These are phyloP conservation scores for Prorops nasuta DNA, from an alignment of 1,140 invertebrate species.

Conservation along the genomic window DNA sequence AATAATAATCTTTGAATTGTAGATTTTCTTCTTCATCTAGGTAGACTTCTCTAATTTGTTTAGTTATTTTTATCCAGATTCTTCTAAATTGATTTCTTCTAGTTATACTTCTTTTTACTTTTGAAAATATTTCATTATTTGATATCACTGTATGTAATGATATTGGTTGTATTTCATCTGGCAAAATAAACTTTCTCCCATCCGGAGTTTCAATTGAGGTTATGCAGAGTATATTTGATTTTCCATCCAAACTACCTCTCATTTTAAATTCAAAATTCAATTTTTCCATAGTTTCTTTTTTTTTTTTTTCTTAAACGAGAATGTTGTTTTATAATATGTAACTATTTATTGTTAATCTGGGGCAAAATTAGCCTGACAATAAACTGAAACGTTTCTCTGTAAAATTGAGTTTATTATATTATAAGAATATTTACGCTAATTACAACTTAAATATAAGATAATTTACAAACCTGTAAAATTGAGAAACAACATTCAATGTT, in stretches of 20 bases:
- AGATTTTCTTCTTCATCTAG: slow-evolving; percentile 18
- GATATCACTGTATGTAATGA: slow-evolving; percentile 8
- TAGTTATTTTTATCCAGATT: slow-evolving; percentile 31
- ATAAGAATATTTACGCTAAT: neutral
- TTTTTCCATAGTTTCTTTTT: slow-evolving; percentile 31
- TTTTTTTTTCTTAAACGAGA: too few species aligned
- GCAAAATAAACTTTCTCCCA: slow-evolving; percentile 26
- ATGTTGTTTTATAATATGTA: slow-evolving; percentile 20
- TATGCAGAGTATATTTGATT: slow-evolving; percentile 36
- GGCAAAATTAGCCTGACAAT: neutral
- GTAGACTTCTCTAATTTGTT: slow-evolving; percentile 8
- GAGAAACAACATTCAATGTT: slow-evolving; percentile 17
- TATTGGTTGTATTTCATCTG: slow-evolving; percentile 27
- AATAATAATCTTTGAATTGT: slow-evolving; percentile 30
- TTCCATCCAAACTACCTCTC: slow-evolving; percentile 29
- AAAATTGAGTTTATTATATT: slow-evolving; percentile 9
- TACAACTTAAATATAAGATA: neutral
- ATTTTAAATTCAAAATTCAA: slow-evolving; percentile 36
- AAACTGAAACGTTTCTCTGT: slow-evolving; percentile 10
- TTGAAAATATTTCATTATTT: slow-evolving; percentile 28
- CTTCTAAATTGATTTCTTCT: slow-evolving; percentile 38
- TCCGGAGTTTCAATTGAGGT: slow-evolving; percentile 33
- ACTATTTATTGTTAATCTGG: neutral
- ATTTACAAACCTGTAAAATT: slow-evolving; percentile 11
- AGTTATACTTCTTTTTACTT: slow-evolving; percentile 36